Base-by-base conservation (phyloP, 2,888 invertebrate species). In the Papilio elwesi region DNA sequence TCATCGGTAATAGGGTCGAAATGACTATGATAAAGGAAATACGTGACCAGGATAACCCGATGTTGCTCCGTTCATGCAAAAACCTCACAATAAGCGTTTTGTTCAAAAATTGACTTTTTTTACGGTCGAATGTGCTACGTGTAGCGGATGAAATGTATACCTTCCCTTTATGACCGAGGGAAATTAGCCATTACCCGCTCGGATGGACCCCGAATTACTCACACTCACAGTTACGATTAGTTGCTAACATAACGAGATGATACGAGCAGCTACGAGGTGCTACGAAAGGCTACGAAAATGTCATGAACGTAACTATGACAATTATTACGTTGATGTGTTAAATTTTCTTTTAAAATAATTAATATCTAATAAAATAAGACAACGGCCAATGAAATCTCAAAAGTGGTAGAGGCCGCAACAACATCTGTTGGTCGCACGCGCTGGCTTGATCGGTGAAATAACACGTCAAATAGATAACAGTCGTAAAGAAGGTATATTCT, bases 151-250 rank as follows among this genome's bases (percentile, higher is more conserved):
- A 73, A 73, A 73, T 68, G 73, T 64, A 73, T 67, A 64, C 64
- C 53, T 69, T 55, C 48, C 73, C 73, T 73, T 73, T 73, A 73
- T 68, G 55, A 49, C 73, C 49, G 49, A 48, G 68, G 73, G 68
- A 73, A 73, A 73, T 73, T 68, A 69, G 64, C 68, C 73, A 73
- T 73, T 73, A 68, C 64, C 49, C 68, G 73, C 64, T 59, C 68
- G 57, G 73, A 73, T 73, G 68, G 73, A 65, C 68, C 55, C 49
- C 68, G 57, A 64, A 68, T 73, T 73, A 72, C 72, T 68, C 63
- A 68, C 68, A 68, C 72, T 73, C 57, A 55, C 68, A 64, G 16
- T 51, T 63, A 51, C 68, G 57, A 68, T 73, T 73, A 68, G 68
- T 68, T 73, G 43, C 57, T 57, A 51, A 43, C 57, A 68, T 72